Percentiles rank a stretch among this genome's conserved stretches.
Evolutionary conservation across 2,797 vertebrate genomes (phyloP).

Genomic region (Poecilia wingei): DNA sequence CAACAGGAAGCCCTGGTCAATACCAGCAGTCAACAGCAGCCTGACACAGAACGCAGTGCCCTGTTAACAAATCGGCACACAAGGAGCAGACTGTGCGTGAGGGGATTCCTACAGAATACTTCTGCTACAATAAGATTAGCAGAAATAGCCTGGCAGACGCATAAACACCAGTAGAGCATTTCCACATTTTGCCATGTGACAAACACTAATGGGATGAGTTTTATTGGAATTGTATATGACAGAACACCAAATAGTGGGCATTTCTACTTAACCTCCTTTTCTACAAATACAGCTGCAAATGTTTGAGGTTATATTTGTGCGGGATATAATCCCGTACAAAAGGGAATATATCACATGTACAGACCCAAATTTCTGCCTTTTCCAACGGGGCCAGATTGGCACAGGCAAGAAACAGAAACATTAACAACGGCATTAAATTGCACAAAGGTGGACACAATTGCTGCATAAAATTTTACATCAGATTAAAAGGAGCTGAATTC

Average conservation of each 20-base stretch:
- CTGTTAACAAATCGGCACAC: conserved; percentile 54
- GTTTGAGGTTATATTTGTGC: neutral
- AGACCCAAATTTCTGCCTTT: neutral
- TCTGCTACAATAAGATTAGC: neutral
- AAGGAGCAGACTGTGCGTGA: conserved; percentile 1
- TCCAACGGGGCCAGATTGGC: neutral
- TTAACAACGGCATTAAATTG: neutral
- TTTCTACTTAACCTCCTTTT: neutral
- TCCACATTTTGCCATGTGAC: neutral
- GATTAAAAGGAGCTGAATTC: neutral
- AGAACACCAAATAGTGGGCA: neutral
- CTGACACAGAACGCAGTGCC: conserved; percentile 47
- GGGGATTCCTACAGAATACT: neutral
- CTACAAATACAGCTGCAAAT: neutral
- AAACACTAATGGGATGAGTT: neutral
- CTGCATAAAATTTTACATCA: neutral
- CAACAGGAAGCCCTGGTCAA: conserved; percentile 72
- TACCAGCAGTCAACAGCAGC: conserved; percentile 62
- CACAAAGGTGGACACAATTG: neutral
- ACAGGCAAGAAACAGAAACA: neutral
- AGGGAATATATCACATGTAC: too few species aligned
- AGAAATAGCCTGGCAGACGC: neutral
- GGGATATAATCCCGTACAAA: too few species aligned
- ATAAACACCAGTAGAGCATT: neutral
- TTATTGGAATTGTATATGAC: neutral